Base-by-base conservation (phyloP, 2,888 invertebrate species). In the Heliconius cydno region DNA sequence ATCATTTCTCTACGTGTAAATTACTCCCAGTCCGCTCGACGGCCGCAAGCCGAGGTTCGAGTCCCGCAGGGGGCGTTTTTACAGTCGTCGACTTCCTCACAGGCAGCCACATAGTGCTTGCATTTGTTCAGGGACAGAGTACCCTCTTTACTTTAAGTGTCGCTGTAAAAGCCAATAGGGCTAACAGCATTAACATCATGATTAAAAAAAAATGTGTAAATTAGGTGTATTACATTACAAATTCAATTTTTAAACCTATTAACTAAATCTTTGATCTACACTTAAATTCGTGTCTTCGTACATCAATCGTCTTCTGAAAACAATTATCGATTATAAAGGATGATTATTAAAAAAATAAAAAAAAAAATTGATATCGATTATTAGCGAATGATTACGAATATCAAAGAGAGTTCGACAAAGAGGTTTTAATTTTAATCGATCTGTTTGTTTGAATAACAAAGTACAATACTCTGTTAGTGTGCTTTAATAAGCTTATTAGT, bases 321-420 rank as follows among this genome's bases (percentile, higher is more conserved):
- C 79, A 77, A 77, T 81, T 81, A 81, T 77, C 41, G 79, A 79
- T 79, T 70, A 67, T 68, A 77, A 74, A 74, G 13, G 66, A 25
- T 71, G 75, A 77, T 81, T 79, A 72, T 79, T 81, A 71, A 46
- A 46, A 79, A 79, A 46, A 60, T 77, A 77, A 70, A 78, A 79
- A 79, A 70, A 78, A 81, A 79, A 76, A 78, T 81, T 78, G 2
- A 28, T 15, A 28, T 25, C 7, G 65, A 19, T 74, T 71, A 76
- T 79, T 67, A 71, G 74, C 57, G 75, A 75, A 76, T 67, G 78
- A 79, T 76, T 79, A 67, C 52, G 60, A 85, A 83, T 85, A 84
- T 77, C 68, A 82, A 66, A 60, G 52, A 68, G 70, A 60, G 74
- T 72, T 78, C 71, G 76, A 71, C 71, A 79, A 79, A 80, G 79